phyloP scores from a whole-genome alignment of 1,140 invertebrate genomes.

The Aphis gossypii region DNA sequence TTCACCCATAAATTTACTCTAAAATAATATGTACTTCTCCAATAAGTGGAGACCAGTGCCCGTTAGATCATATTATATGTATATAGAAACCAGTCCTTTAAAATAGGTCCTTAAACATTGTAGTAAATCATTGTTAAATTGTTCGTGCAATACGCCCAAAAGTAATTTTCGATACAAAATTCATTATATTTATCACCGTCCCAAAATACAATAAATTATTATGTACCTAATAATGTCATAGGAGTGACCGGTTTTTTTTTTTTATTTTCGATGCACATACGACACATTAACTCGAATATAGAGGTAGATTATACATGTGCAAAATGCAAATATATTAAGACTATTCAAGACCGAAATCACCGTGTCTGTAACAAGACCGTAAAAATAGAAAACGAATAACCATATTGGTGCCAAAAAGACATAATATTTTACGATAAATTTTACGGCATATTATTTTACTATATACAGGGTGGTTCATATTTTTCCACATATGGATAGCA shows the following conservation, averaged over 20 bases:
- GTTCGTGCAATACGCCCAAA: background rate
- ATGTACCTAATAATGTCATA: background rate
- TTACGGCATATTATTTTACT: background rate
- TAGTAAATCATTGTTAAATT: conserved; percentile 14
- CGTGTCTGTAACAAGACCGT: background rate
- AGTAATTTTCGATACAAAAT: background rate
- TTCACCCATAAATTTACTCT: background rate
- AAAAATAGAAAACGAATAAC: conserved; percentile 11
- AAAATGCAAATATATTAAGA: background rate
- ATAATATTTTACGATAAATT: conserved; percentile 10
- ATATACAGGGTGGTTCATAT: background rate
- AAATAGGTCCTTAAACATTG: background rate
- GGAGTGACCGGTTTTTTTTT: background rate
- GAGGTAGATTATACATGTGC: background rate
- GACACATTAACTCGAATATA: background rate
- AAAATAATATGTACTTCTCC: background rate
- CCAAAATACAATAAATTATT: background rate
- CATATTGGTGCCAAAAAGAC: background rate
- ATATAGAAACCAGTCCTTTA: background rate
- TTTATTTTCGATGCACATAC: background rate
- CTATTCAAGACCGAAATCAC: background rate
- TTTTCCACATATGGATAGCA: background rate
- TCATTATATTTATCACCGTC: background rate
- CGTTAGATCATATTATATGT: background rate
- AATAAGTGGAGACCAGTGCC: background rate